phyloP scores from a whole-genome alignment of 2,797 vertebrate genomes.

The Lycodopsis pacificus region DNA sequence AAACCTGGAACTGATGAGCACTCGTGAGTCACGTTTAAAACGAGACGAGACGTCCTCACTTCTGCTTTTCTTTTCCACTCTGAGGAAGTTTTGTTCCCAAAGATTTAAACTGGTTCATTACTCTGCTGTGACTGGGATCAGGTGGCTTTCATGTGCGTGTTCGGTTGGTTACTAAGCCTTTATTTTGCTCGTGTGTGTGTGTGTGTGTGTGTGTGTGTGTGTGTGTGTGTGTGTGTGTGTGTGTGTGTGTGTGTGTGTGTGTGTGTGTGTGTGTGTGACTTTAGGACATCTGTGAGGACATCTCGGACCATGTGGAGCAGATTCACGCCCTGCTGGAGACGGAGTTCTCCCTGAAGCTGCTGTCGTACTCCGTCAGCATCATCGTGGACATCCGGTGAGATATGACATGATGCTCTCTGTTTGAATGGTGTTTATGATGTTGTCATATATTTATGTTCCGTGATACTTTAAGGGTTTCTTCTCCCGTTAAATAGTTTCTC shows the following conservation, averaged over 20 bases:
- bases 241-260: constrained; percentile 8
- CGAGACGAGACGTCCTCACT: constrained; percentile 25
- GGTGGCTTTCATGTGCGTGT: neutral
- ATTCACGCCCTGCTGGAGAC: constrained; percentile 97
- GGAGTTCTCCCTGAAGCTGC: constrained; percentile 97
- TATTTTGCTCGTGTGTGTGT: neutral
- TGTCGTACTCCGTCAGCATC: constrained; percentile 98
- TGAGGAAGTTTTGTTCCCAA: neutral
- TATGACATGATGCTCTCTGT: accelerated
- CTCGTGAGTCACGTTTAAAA: constrained; percentile 67
- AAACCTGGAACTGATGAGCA: constrained; percentile 46
- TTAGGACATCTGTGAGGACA: constrained; percentile 98
- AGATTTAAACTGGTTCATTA: neutral
- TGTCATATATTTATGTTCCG: neutral
- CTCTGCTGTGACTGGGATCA: neutral
- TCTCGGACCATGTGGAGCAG: constrained; percentile 98
- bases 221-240: neutral
- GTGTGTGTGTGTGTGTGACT: constrained; percentile 22
- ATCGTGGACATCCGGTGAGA: constrained; percentile 93
- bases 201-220: constrained; percentile 18
- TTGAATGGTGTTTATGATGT: neutral
- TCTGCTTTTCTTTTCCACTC: constrained; percentile 53
- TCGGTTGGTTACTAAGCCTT: neutral
- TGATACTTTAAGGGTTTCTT: neutral
- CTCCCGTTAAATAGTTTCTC: neutral